A percentile compares a stretch with the other conserved stretches of the same genome.
Conservation (phyloP, 2,888 invertebrate genomes). For the Parascotia fuliginaria region DNA sequence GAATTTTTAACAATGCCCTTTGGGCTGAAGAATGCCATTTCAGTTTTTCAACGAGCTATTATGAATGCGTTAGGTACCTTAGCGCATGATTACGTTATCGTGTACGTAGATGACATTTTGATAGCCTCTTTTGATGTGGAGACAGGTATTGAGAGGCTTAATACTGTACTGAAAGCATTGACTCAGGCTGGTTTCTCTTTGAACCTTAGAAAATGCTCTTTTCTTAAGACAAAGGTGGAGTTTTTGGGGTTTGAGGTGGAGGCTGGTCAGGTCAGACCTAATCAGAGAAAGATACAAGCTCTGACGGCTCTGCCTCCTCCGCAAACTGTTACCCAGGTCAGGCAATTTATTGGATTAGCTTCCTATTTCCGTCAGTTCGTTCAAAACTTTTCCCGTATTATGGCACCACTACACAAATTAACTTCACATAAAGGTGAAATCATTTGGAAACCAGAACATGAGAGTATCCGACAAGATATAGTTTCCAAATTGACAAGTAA, state of each 20-base stretch:
- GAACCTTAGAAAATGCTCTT: constrained; percentile 36
- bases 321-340: constrained; percentile 16
- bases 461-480: constrained; percentile 23
- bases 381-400: constrained; percentile 4
- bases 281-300: constrained; percentile 31
- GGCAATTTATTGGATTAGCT: constrained; percentile 39
- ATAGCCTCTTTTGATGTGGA: constrained; percentile 1
- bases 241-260: constrained; percentile 31
- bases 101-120: constrained; percentile 34
- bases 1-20: constrained; percentile 27
- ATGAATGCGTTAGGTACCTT: constrained; percentile 27
- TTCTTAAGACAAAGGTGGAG: constrained; percentile 25
- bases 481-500: constrained; percentile 20
- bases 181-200: constrained; percentile 30
- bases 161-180: constrained; percentile 5
- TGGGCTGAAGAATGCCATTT: constrained; percentile 16
- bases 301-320: constrained; percentile 26
- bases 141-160: constrained; percentile 16
- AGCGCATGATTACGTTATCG: constrained; percentile 8
- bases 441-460: constrained; percentile 20
- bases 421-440: not conserved
- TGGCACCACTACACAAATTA: constrained; percentile 8
- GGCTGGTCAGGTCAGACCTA: constrained; percentile 31
- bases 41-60: constrained; percentile 27
- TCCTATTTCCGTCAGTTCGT: constrained; percentile 37